These are phyloP conservation scores for Passer domesticus DNA, from an alignment of 2,113 vertebrate genomes.

Conservation along the genomic window DNA sequence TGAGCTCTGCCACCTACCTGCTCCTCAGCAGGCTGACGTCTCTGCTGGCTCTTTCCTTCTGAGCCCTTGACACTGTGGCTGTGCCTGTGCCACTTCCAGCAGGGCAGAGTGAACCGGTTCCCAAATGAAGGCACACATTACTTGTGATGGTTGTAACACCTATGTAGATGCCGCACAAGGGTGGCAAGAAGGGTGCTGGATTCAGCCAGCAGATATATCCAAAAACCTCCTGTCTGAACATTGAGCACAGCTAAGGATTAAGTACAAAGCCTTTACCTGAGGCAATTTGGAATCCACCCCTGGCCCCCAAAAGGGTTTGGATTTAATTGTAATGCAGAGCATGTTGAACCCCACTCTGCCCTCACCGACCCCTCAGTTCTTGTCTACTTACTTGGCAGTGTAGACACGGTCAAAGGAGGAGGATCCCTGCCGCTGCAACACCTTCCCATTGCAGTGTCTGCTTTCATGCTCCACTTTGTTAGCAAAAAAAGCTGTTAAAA, in stretches of 20 bases:
- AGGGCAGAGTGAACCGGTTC: background rate
- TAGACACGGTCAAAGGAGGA: constrained; percentile 83
- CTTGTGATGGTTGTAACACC: background rate
- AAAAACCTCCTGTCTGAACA: background rate
- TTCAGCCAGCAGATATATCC: background rate
- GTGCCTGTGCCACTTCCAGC: background rate
- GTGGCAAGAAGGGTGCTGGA: background rate
- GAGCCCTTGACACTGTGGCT: background rate
- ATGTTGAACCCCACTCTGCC: background rate
- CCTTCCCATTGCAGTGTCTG: constrained; percentile 66
- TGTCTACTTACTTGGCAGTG: constrained; percentile 89
- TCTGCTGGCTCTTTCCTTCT: background rate
- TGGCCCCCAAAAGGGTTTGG: background rate
- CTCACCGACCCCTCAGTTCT: fast-evolving
- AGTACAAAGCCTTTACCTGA: background rate
- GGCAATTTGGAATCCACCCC: background rate
- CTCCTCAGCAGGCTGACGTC: background rate
- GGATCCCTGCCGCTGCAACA: constrained; percentile 65
- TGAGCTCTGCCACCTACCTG: background rate
- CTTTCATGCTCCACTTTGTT: constrained; percentile 89
- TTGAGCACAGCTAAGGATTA: too few relatives aligned
- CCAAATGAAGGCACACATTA: background rate
- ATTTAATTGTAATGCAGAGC: background rate
- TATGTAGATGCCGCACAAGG: background rate
- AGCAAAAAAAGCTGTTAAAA: constrained; percentile 85